Evolutionary conservation across 2,113 vertebrate genomes (phyloP), one percentile per base, ranked within the genome.

Genomic region (Sigmodon hispidus): DNA sequence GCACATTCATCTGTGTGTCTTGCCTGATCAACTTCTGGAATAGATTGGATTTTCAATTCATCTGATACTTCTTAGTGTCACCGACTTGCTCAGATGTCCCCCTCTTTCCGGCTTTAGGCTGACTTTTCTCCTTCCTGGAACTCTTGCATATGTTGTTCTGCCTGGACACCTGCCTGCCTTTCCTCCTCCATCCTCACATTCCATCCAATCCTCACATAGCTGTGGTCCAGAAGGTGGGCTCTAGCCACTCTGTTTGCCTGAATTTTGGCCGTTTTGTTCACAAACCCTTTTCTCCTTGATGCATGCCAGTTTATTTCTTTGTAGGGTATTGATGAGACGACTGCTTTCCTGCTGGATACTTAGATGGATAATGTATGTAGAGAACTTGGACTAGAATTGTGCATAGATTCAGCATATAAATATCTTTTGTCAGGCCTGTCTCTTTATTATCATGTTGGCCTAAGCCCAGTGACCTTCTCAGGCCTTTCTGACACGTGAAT

Each of bases 1-100:
- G 0, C 3, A 0, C 29, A 7, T 16, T 5, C 31, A 2, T 17
- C 6, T 52, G 26, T 34, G 9, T 24, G 5, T n/a, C 48, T 75
- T 69, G 63, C 75, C 52, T 4, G 7, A 4, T 87, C 29, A 9
- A 22, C 22, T 81, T 91, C 31, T 48, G 36, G 48, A 11, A 26
- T 31, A 31, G n/a, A 43, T 57, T 88, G 13, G 3, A 13, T 90
- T 69, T 70, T 57, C 26, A n/a, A 0, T 34, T 52, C 13, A 4
- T 45, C 13, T 1, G 2, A 21, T 36, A 24, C 48, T 63, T 10
- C 31, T 26, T 8, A 40, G 7, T 48, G 86, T 89, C 29, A 73
- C 22, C 69, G 70, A 2, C 59, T 5, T 12, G 26, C 31, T 52
- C 0, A 9, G 2, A 6, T 59, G 83, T n/a, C 13, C 19, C 19